Conservation (phyloP, 2,888 invertebrate genomes). For the Thereva unica region DNA sequence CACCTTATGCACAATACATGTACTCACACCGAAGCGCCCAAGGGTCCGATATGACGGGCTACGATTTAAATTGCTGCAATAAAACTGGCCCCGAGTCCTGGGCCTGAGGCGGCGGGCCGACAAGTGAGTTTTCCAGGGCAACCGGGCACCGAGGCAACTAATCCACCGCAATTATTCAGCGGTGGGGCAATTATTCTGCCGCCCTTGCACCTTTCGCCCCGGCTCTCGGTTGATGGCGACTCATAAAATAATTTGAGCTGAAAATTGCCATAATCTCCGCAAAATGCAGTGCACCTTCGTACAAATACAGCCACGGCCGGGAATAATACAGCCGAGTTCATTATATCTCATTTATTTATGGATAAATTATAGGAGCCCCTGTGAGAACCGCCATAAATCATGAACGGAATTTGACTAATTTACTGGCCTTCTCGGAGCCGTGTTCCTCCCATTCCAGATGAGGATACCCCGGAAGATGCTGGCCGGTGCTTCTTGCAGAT, state of each 20-base stretch:
- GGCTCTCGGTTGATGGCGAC: conserved; percentile 16
- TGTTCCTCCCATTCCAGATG: conserved; percentile 16
- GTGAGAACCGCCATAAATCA: conserved; percentile 37
- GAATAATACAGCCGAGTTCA: conserved; percentile 34
- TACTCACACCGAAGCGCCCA: no score
- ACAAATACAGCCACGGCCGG: conserved; percentile 20
- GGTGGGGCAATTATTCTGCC: conserved; percentile 27
- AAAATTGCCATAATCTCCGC: conserved; percentile 33
- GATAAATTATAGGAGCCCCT: conserved; percentile 38
- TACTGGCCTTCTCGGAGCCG: conserved; percentile 27
- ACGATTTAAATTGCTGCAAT: no score
- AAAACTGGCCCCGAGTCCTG: no score
- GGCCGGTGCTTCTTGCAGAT: conserved; percentile 9
- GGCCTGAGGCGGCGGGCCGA: no score
- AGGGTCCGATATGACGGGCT: no score
- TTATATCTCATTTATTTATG: conserved; percentile 39
- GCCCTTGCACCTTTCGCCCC: conserved; percentile 8
- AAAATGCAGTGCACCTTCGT: conserved; percentile 34
- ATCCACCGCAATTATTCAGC: conserved; percentile 33
- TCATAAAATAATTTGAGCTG: conserved; percentile 38
- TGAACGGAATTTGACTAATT: conserved; percentile 36
- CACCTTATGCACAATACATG: no score
- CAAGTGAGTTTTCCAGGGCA: no score
- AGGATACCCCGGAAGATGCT: not conserved
- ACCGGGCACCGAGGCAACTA: not conserved